Evolutionary conservation across 2,797 vertebrate genomes (phyloP).

Genomic region (Melanogrammus aeglefinus): DNA sequence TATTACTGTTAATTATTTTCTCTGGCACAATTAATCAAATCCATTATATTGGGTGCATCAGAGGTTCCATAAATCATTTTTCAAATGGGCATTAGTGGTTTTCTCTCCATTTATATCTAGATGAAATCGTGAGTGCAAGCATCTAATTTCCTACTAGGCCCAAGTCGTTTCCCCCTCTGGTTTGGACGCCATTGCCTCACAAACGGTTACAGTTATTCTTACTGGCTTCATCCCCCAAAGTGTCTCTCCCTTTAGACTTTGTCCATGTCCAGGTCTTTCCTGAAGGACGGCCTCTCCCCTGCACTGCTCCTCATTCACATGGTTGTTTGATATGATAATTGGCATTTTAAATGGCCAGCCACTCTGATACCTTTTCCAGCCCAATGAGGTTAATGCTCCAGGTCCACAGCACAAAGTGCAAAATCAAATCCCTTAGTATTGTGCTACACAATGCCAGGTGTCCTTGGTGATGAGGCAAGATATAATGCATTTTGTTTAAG

Average conservation of each 20-base stretch:
- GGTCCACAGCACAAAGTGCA: conserved; percentile 2
- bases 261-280: conserved; percentile 21
- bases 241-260: conserved; percentile 27
- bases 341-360: conserved; percentile 15
- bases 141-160: background rate
- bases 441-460: background rate
- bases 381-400: conserved; percentile 4
- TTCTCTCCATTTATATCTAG: background rate
- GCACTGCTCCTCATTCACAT: conserved; percentile 24
- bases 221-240: conserved; percentile 18
- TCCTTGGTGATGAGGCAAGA: background rate
- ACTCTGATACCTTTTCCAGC: conserved; percentile 35
- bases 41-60: background rate
- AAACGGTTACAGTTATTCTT: background rate
- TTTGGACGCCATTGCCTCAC: conserved; percentile 1
- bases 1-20: background rate
- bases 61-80: background rate
- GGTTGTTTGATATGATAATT: conserved; percentile 40
- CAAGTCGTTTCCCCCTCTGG: background rate
- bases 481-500: background rate
- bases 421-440: background rate
- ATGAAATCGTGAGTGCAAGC: background rate
- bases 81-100: background rate
- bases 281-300: conserved; percentile 19
- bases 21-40: background rate